Evolutionary conservation across 1,140 invertebrate species (phyloP).

Genomic region (Scaptomyza hsui): DNA sequence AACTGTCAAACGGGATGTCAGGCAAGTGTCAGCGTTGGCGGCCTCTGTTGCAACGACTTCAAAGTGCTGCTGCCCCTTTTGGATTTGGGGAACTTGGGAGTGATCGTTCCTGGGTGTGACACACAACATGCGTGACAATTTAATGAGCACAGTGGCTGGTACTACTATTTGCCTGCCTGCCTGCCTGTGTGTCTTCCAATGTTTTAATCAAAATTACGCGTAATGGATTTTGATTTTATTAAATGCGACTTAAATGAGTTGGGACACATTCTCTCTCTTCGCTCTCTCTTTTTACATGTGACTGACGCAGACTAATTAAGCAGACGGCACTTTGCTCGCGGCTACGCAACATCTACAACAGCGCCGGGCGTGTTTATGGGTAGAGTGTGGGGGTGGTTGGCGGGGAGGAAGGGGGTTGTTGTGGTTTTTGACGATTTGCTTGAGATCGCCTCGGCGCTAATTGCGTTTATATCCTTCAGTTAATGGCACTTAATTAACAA

Average conservation of each 20-base stretch:
- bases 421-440: constrained; percentile 61
- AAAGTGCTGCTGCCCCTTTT: constrained; percentile 59
- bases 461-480: constrained; percentile 83
- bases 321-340: constrained; percentile 69
- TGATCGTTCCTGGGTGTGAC: constrained; percentile 19
- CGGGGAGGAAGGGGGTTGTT: neutral
- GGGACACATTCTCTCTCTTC: constrained; percentile 34
- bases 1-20: constrained; percentile 77
- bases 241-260: constrained; percentile 82
- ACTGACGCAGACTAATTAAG: constrained; percentile 75
- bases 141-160: constrained; percentile 62
- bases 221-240: constrained; percentile 83
- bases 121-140: constrained; percentile 82
- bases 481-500: constrained; percentile 83
- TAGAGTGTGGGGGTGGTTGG: neutral
- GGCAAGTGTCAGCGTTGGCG: constrained; percentile 72
- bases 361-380: constrained; percentile 57
- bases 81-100: constrained; percentile 4
- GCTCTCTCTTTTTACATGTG: neutral
- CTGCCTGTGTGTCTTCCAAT: constrained; percentile 40
- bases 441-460: constrained; percentile 78
- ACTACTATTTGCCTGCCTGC: too few relatives aligned
- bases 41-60: constrained; percentile 54
- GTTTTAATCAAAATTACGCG: constrained; percentile 81
- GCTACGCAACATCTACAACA: constrained; percentile 78